Conservation (phyloP, 2,113 vertebrate genomes). For the Pristiophorus japonicus region DNA sequence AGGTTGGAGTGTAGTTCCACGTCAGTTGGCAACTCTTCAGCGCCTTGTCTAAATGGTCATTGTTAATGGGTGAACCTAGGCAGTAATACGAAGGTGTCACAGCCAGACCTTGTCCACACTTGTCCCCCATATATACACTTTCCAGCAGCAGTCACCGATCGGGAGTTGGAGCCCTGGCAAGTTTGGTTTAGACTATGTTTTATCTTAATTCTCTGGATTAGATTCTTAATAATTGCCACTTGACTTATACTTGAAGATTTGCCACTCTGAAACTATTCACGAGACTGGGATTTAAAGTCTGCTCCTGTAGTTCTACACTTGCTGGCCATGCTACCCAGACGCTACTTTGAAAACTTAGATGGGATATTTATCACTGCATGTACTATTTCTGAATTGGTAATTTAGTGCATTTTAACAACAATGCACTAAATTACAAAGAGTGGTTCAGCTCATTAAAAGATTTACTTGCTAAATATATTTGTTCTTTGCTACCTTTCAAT, state of each 20-base stretch:
- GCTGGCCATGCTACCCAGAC: not conserved
- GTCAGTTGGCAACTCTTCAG: not conserved
- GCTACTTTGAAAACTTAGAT: not conserved
- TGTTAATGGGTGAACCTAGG: not conserved
- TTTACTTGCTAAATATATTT: not conserved
- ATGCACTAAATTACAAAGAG: not conserved
- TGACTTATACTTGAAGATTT: not conserved
- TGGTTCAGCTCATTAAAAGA: not conserved
- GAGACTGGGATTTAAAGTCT: not conserved
- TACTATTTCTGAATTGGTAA: not conserved
- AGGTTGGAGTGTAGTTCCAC: too few relatives aligned
- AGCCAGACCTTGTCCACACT: not conserved
- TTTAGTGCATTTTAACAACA: not conserved
- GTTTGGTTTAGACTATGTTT: not conserved
- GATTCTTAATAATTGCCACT: not conserved
- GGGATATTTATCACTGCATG: not conserved
- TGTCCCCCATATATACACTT: not conserved
- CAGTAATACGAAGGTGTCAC: not conserved
- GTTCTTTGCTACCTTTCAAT: conserved; percentile 6
- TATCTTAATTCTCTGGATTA: not conserved
- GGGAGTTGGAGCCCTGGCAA: not conserved
- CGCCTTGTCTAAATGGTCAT: not conserved
- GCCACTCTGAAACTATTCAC: not conserved
- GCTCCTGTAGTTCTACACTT: not conserved
- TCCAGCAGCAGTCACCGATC: not conserved